Base-by-base conservation (phyloP, 2,888 invertebrate species). In the Thysanoteuthis rhombus region DNA sequence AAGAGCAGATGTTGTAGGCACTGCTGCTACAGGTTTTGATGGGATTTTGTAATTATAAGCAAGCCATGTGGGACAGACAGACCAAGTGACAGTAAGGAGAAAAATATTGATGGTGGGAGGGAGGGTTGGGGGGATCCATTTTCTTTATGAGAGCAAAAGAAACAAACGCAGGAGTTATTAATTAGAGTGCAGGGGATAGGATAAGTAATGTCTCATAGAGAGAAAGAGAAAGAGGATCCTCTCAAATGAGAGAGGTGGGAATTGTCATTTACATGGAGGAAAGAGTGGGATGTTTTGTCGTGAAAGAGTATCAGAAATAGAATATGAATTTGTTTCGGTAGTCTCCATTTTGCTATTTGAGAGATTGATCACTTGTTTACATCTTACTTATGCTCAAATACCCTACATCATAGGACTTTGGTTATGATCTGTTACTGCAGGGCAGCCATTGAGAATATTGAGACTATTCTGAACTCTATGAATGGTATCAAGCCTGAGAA, bases 21-120 rank as follows among this genome's bases (percentile, higher is more conserved):
- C 75, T 75, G 75, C 75, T 75, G 75, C n/a, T 75, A n/a, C 75
- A 75, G 75, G 75, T 75, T 75, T 75, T 75, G n/a, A 75, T 75
- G n/a, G 75, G 75, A 75, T n/a, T 75, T 25, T n/a, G 75, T 75
- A n/a, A 75, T 75, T n/a, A 75, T 75, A 36, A 36, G 4, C n/a
- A 75, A 75, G 75, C n/a, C 75, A 75, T n/a, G 12, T 75, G 75
- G 75, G 75, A 75, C 75, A 36, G 75, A 75, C 75, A n/a, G n/a
- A n/a, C n/a, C n/a, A 75, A n/a, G 75, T 75, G 75, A 75, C 75
- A 75, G 36, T n/a, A 75, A 75, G n/a, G 36, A 75, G n/a, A 36
- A 75, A 75, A 36, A 36, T 75, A 36, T 75, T 75, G n/a, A 36
- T 58, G 25, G 1, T 25, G 58, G 58, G 58, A 28, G 58, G 28